Percentiles rank a stretch among this genome's conserved stretches.
Evolutionary conservation across 2,888 invertebrate species (phyloP).

Genomic region (Sinohyriopsis cumingii): DNA sequence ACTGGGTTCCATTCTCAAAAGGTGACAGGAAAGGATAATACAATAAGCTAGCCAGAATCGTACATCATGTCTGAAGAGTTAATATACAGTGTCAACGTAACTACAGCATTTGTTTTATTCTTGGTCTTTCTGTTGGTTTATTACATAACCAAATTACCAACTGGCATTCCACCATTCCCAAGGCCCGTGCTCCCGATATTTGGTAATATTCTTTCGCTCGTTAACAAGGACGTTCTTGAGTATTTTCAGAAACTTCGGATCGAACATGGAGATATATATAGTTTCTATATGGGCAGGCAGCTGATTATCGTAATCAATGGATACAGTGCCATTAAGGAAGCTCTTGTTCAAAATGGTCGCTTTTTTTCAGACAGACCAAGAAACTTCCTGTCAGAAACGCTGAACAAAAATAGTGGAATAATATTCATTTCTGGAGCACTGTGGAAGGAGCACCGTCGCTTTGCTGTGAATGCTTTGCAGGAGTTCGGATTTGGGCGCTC

Average conservation of each 20-base stretch:
- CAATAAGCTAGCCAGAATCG: no score
- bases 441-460: slow-evolving; percentile 28
- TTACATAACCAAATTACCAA: background rate
- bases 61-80: no score
- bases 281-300: slow-evolving; percentile 16
- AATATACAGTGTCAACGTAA: no score
- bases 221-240: slow-evolving; percentile 3
- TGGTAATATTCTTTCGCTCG: slow-evolving; percentile 17
- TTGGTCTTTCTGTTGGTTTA: no score
- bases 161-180: slow-evolving; percentile 20
- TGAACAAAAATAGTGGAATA: slow-evolving; percentile 4
- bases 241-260: slow-evolving; percentile 9
- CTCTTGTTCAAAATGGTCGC: no score
- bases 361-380: slow-evolving; percentile 18
- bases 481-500: slow-evolving; percentile 24
- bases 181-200: slow-evolving; percentile 15
- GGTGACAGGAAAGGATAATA: no score
- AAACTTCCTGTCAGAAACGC: background rate
- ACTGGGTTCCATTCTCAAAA: no score
- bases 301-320: slow-evolving; percentile 21
- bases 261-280: slow-evolving; percentile 23
- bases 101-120: no score
- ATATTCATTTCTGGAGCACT: slow-evolving; percentile 15
- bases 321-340: slow-evolving; percentile 17
- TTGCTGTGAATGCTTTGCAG: slow-evolving; percentile 14